Evolutionary conservation across 2,113 vertebrate genomes (phyloP).

Genomic region (Hippocampus barbouri): DNA sequence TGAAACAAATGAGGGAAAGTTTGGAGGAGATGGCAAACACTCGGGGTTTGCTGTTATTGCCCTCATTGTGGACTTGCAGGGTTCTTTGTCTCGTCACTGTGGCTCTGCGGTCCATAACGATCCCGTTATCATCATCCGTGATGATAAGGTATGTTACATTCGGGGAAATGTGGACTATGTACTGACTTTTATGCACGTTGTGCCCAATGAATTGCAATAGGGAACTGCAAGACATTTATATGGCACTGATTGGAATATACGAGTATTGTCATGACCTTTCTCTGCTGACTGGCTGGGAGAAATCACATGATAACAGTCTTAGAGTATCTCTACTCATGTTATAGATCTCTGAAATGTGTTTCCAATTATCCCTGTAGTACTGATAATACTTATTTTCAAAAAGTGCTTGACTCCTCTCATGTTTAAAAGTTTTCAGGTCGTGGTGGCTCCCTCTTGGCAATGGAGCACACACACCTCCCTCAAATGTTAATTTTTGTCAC

Average conservation of each 20-base stretch:
- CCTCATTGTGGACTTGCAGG: slow-evolving; percentile 32
- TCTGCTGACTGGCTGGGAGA: not conserved
- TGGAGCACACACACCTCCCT: slow-evolving; percentile 34
- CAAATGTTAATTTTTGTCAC: slow-evolving; percentile 49
- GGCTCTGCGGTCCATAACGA: slow-evolving; percentile 44
- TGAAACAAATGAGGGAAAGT: slow-evolving; percentile 45
- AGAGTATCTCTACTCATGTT: not conserved
- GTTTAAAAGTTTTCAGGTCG: slow-evolving; percentile 44
- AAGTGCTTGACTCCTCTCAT: slow-evolving; percentile 28
- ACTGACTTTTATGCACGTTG: slow-evolving; percentile 61
- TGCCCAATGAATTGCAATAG: slow-evolving; percentile 47
- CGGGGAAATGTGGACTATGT: slow-evolving; percentile 37
- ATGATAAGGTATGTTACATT: not conserved
- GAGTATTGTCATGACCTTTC: not conserved
- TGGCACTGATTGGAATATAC: not conserved
- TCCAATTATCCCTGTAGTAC: not conserved
- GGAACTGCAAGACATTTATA: no score
- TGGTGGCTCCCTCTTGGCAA: slow-evolving; percentile 47
- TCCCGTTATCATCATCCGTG: slow-evolving; percentile 2
- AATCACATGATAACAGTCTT: not conserved
- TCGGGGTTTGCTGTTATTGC: slow-evolving; percentile 42
- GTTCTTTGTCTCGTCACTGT: slow-evolving; percentile 23
- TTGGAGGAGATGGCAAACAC: slow-evolving; percentile 65
- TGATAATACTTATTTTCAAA: slow-evolving; percentile 16
- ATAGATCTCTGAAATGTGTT: not conserved